phyloP scores from a whole-genome alignment of 2,888 invertebrate species.

The Mycalesis mineus region DNA sequence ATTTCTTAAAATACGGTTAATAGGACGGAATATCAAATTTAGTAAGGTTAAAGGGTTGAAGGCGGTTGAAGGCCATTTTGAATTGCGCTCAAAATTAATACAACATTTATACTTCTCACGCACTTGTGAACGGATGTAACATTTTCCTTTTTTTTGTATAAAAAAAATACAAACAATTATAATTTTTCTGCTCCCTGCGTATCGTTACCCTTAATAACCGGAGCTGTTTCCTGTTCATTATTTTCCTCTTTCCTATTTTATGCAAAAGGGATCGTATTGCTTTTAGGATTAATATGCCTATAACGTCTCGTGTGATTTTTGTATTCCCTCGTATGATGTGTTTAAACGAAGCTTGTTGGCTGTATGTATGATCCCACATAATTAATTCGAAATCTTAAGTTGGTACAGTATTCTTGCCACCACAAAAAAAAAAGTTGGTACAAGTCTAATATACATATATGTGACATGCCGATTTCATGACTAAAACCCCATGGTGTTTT shows the following conservation, averaged over 20 bases:
- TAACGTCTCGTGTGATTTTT: neutral
- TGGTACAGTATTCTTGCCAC: too few species aligned
- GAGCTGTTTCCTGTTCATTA: conserved; percentile 5
- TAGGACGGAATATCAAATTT: conserved; percentile 30
- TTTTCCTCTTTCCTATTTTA: conserved; percentile 5
- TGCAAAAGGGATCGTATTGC: conserved; percentile 7
- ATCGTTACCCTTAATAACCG: conserved; percentile 5
- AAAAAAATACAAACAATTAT: neutral
- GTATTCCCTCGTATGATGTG: conserved; percentile 2
- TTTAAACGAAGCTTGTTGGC: neutral
- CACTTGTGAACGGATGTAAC: neutral
- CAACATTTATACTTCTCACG: neutral
- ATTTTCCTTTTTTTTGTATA: neutral
- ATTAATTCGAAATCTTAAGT: too few species aligned
- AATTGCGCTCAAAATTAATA: conserved; percentile 21
- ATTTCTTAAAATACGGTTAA: conserved; percentile 31
- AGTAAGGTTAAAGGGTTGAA: conserved; percentile 24
- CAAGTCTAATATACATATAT: too few species aligned
- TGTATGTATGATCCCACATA: too few species aligned
- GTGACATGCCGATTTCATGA: too few species aligned
- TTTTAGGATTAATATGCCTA: conserved; percentile 3
- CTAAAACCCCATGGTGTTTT: too few species aligned
- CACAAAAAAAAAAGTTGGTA: too few species aligned
- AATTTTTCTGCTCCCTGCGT: neutral
- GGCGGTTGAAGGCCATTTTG: conserved; percentile 17